Evolutionary conservation across 2,797 vertebrate genomes (phyloP), one percentile per base, ranked within the genome.

Genomic region (Notoglanidium macrostoma): DNA sequence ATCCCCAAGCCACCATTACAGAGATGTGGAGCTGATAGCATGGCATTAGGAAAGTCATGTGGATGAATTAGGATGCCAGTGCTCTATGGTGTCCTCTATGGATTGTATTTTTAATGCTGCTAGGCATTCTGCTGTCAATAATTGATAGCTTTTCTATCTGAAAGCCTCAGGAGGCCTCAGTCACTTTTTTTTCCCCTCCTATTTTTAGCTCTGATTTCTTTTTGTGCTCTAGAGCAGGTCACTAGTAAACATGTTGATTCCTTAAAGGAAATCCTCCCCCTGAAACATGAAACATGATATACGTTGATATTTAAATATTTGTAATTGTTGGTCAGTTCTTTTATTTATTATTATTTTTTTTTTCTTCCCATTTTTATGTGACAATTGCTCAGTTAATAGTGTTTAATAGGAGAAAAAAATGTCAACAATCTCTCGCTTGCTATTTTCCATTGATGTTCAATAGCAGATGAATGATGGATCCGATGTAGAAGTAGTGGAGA

Each of bases 81-180:
- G 32, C 23, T 3, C 40, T 29, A 12, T 17, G 29, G 2, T 54
- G 51, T 70, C 79, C n/a, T 11, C 78, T 74, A 54, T 73, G 67
- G 77, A 85, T 73, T 85, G 83, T 76, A 85, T 81, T 86, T 79
- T 61, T 59, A 85, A 79, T 85, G 72, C 61, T 70, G 63, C 57
- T 72, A 86, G 85, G 77, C 87, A 67, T 79, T 82, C 54, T 65
- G 79, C 67, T 54, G 54, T 91, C 89, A 90, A 91, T 91, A 90
- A 90, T 91, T 90, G 70, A 91, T 89, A 87, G 54, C 78, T 85
- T 88, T 89, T 90, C 83, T 89, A 73, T 89, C 73, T 81, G 26
- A 89, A 74, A 67, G 65, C 61, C 83, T 85, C 85, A 68, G 57
- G 72, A 86, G 76, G 79, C 83, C 51, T 78, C 14, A 23, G 70